Conservation (phyloP, 2,797 vertebrate genomes). For the Strix occidentalis region DNA sequence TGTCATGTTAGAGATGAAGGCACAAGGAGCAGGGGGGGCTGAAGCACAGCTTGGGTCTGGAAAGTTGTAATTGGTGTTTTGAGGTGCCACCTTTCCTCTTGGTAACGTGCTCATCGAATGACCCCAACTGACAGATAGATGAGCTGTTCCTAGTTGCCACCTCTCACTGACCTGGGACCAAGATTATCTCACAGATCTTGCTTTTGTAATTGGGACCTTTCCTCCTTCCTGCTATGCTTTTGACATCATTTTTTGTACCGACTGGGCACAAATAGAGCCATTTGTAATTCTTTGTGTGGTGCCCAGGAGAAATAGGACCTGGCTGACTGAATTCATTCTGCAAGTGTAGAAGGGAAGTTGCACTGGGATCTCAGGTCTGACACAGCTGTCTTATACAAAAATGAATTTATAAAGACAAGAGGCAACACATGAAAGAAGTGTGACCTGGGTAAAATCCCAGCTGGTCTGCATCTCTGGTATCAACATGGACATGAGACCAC, state of each 20-base stretch:
- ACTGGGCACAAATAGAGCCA: background rate
- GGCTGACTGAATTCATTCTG: background rate
- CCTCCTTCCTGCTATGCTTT: background rate
- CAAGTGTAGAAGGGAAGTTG: background rate
- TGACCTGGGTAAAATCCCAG: background rate
- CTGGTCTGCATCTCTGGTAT: background rate
- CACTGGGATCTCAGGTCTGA: constrained; percentile 9
- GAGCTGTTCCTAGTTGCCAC: background rate
- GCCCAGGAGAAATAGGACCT: background rate
- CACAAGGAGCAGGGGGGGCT: background rate
- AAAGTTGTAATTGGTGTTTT: background rate
- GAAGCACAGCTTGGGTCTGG: background rate
- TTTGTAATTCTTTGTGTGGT: background rate
- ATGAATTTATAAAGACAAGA: background rate
- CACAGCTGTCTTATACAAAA: background rate
- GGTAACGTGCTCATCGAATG: background rate
- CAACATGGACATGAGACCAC: background rate
- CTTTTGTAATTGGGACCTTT: background rate
- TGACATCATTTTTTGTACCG: background rate
- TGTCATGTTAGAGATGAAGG: background rate
- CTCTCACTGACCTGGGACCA: background rate
- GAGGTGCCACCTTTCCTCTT: background rate
- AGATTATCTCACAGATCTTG: background rate
- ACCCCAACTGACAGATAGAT: background rate
- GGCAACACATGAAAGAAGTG: background rate